These are phyloP conservation scores for Pipa parva DNA, from an alignment of 2,113 vertebrate species.

Conservation along the genomic window DNA sequence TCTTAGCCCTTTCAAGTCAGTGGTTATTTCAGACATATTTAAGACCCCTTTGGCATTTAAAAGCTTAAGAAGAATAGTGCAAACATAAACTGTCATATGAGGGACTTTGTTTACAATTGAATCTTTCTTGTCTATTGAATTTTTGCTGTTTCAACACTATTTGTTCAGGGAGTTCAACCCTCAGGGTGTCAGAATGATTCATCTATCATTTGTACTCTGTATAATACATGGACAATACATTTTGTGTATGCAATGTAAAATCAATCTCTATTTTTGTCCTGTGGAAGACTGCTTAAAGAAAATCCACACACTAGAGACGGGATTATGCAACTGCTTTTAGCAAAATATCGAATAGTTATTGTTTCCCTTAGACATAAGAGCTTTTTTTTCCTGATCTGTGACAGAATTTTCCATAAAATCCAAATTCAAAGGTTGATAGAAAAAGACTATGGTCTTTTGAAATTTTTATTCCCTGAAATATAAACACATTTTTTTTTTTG, in stretches of 20 bases:
- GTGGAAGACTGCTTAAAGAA: conserved; percentile 1
- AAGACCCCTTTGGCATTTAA: conserved; percentile 11
- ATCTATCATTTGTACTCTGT: conserved; percentile 27
- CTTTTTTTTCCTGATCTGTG: conserved; percentile 26
- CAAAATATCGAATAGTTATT: conserved; percentile 29
- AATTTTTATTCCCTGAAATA: no score
- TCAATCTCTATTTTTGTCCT: conserved; percentile 16
- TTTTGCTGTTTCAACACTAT: conserved; percentile 20
- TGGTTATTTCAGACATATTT: conserved; percentile 11
- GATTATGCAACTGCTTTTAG: conserved; percentile 25
- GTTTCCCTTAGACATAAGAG: not conserved
- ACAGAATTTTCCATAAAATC: no score
- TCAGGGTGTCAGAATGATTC: conserved; percentile 7
- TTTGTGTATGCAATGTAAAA: conserved; percentile 17
- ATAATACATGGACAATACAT: conserved; percentile 14
- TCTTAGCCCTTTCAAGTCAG: no score
- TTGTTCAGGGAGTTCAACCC: conserved; percentile 20
- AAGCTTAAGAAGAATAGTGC: conserved; percentile 21
- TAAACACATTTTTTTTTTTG: no score
- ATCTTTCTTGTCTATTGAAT: conserved; percentile 30
- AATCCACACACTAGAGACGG: conserved; percentile 14
- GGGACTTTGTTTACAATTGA: conserved; percentile 25
- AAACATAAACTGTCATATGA: conserved; percentile 3
- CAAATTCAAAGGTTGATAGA: no score
- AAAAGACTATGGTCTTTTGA: no score